phyloP scores from a whole-genome alignment of 2,113 vertebrate genomes.

The Prionailurus bengalensis region DNA sequence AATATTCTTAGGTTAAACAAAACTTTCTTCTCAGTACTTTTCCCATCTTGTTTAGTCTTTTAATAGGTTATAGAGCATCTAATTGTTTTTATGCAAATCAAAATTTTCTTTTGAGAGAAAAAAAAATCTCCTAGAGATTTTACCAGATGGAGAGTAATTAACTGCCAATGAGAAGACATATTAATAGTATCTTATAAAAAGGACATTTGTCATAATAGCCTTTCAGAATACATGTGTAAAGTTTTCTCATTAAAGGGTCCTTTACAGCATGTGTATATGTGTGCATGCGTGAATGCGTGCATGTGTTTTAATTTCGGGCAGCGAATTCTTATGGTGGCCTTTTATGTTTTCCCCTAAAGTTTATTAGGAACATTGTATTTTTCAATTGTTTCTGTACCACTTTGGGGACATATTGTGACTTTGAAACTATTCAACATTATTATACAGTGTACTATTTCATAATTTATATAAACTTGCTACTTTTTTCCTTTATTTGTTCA shows the following conservation, averaged over 20 bases:
- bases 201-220: neutral
- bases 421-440: neutral
- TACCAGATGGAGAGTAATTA: conserved; percentile 60
- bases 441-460: neutral
- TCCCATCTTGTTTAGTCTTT: neutral
- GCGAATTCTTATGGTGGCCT: conserved; percentile 40
- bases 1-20: neutral
- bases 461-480: neutral
- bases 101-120: conserved; percentile 42
- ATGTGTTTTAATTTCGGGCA: conserved; percentile 37
- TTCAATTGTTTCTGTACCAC: neutral
- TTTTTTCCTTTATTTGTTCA: neutral
- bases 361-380: conserved; percentile 31
- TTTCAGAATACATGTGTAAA: neutral
- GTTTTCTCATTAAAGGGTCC: neutral
- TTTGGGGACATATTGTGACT: neutral
- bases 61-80: neutral
- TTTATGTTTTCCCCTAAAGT: neutral
- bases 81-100: conserved; percentile 58
- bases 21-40: neutral
- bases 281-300: neutral
- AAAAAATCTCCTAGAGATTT: conserved; percentile 25
- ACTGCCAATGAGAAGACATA: neutral
- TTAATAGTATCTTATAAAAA: conserved; percentile 48
- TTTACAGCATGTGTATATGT: neutral